Base-by-base conservation (phyloP, 2,888 invertebrate genomes). In the Gisinianus flammeolus region DNA sequence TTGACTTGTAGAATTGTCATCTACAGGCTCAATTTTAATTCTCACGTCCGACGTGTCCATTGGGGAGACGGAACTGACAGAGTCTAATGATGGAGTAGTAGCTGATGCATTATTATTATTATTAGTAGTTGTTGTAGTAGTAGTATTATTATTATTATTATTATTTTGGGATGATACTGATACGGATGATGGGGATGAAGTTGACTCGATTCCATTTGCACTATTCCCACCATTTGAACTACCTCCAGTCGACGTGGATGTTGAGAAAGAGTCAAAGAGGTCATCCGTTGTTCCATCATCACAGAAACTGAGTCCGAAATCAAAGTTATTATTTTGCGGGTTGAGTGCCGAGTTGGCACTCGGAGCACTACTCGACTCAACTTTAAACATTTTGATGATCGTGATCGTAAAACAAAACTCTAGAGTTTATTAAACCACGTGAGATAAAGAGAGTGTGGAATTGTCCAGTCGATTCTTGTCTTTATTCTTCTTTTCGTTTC, bases 251-350 rank as follows among this genome's bases (percentile, higher is more conserved):
- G 58, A 5, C 6, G 64, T 64, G 33, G 75, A 35, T 0, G 81
- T 77, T 19, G 74, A 66, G 66, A 85, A 85, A 10, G 82, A 80
- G 78, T 85, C 84, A 73, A 85, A 85, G 24, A 85, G 79, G 69
- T 85, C 85, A 62, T 84, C 85, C 35, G 83, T 84, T 8, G 84
- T 82, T 44, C 83, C 85, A 75, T 85, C 84, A 79, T 85, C 85
- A 79, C 85, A 84, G 76, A 85, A 85, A 81, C 83, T 84, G 28
- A 85, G 80, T 67, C 82, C 85, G 72, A 85, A 85, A 72, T 85
- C 85, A 77, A 84, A 85, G 73, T 82, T 83, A 76, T 77, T 82
- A 54, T 75, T 79, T n/a, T 80, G 74, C 64, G 79, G 81, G 10
- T 52, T 22, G 16, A 84, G 77, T n/a, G 79, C 66, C 12, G 77